phyloP scores from a whole-genome alignment of 30 jellyfish, hydroid and myxozoan genomes.

The Hydractinia echinata region DNA sequence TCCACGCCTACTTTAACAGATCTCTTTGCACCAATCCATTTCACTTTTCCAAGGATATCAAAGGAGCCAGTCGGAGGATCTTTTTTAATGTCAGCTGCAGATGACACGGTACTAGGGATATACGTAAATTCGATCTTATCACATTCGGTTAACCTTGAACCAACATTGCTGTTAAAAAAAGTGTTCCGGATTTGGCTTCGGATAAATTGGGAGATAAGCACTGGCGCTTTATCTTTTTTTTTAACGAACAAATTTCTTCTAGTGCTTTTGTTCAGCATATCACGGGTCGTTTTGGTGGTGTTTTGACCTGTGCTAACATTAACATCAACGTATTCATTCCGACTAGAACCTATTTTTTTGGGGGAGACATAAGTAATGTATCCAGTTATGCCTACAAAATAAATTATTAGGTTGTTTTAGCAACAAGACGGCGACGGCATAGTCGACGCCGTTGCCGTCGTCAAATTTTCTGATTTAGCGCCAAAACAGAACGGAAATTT shows the following conservation, averaged over 20 bases:
- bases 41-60: not conserved
- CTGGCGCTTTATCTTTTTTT: not conserved
- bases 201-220: not conserved
- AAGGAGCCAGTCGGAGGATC: not conserved
- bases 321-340: conserved; percentile 7
- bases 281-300: not conserved
- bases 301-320: not conserved
- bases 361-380: too few relatives aligned
- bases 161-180: not conserved
- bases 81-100: not conserved
- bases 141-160: not conserved
- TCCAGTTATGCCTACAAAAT: too few relatives aligned
- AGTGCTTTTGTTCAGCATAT: not conserved
- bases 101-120: not conserved
- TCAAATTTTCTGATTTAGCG: too few relatives aligned
- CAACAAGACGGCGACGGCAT: too few relatives aligned
- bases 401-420: too few relatives aligned
- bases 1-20: not conserved
- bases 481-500: too few relatives aligned
- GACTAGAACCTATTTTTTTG: too few relatives aligned
- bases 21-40: not conserved
- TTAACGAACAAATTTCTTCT: not conserved
- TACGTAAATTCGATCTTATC: not conserved
- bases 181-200: not conserved
- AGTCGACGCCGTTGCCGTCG: too few relatives aligned